These are phyloP conservation scores for Chlorocebus sabaeus DNA, from an alignment of 2,113 vertebrate genomes.

Conservation along the genomic window DNA sequence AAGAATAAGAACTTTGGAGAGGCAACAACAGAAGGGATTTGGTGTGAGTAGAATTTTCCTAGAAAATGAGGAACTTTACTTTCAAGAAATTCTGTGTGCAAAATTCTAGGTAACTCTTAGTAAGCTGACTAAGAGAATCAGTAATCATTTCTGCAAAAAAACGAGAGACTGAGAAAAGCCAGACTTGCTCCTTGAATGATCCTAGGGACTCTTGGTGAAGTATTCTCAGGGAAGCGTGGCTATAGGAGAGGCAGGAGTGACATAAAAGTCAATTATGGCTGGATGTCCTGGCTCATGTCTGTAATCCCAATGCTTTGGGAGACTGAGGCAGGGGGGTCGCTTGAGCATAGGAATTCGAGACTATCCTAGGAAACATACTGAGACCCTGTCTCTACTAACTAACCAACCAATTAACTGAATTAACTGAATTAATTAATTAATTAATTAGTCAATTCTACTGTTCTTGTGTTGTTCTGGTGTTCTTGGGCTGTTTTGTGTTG, in stretches of 20 bases:
- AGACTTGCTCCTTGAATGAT: neutral
- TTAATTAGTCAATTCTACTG: too few relatives aligned
- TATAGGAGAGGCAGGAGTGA: neutral
- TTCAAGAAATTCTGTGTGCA: conserved; percentile 31
- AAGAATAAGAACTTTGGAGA: neutral
- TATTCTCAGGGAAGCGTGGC: neutral
- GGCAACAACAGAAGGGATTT: conserved; percentile 26
- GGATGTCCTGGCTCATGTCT: too few relatives aligned
- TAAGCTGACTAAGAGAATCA: neutral
- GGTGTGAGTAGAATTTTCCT: conserved; percentile 15
- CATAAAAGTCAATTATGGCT: neutral
- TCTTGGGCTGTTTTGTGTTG: too few relatives aligned
- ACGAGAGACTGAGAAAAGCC: neutral
- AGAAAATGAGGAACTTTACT: conserved; percentile 16
- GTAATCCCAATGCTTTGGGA: too few relatives aligned
- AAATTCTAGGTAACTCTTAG: conserved; percentile 36
- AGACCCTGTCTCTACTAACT: too few relatives aligned
- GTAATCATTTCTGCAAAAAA: conserved; percentile 35
- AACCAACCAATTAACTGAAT: too few relatives aligned
- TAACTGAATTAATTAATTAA: too few relatives aligned
- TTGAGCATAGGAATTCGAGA: too few relatives aligned
- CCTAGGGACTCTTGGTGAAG: neutral
- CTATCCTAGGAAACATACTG: too few relatives aligned
- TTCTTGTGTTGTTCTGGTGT: too few relatives aligned
- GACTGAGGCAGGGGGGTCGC: too few relatives aligned